phyloP scores from a whole-genome alignment of 2,888 invertebrate genomes.

The Mayetiola destructor region DNA sequence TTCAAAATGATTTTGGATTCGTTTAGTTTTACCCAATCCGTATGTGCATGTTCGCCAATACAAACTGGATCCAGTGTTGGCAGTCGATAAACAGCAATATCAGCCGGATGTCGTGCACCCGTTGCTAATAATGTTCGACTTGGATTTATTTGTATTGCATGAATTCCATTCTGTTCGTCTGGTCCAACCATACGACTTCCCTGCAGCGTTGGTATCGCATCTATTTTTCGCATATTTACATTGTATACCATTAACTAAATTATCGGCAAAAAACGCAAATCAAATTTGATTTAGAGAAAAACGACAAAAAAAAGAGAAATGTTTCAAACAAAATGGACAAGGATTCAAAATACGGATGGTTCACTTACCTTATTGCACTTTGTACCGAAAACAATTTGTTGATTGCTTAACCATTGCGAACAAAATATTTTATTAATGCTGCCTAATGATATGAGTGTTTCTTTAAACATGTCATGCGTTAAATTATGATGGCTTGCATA shows the following conservation, averaged over 20 bases:
- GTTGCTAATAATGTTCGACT: slow-evolving; percentile 81
- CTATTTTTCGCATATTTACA: slow-evolving; percentile 69
- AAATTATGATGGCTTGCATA: slow-evolving; percentile 78
- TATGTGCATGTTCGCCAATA: slow-evolving; percentile 80
- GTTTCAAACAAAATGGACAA: neutral
- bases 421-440: slow-evolving; percentile 90
- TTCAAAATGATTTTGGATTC: neutral
- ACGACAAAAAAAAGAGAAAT: neutral
- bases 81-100: slow-evolving; percentile 71
- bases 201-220: slow-evolving; percentile 75
- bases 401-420: slow-evolving; percentile 88
- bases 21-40: slow-evolving; percentile 59
- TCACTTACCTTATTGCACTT: slow-evolving; percentile 81
- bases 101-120: slow-evolving; percentile 81
- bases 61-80: slow-evolving; percentile 92
- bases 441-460: slow-evolving; percentile 65
- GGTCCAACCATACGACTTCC: slow-evolving; percentile 42
- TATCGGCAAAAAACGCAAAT: neutral
- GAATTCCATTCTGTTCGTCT: slow-evolving; percentile 67
- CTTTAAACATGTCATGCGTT: slow-evolving; percentile 77
- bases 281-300: neutral
- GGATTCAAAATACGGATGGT: neutral
- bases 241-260: slow-evolving; percentile 80
- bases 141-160: slow-evolving; percentile 87
- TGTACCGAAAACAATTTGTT: slow-evolving; percentile 91